A percentile compares a stretch with the other conserved stretches of the same genome.
Conservation (phyloP, 2,888 invertebrate species). For the Drosophila neotestacea region DNA sequence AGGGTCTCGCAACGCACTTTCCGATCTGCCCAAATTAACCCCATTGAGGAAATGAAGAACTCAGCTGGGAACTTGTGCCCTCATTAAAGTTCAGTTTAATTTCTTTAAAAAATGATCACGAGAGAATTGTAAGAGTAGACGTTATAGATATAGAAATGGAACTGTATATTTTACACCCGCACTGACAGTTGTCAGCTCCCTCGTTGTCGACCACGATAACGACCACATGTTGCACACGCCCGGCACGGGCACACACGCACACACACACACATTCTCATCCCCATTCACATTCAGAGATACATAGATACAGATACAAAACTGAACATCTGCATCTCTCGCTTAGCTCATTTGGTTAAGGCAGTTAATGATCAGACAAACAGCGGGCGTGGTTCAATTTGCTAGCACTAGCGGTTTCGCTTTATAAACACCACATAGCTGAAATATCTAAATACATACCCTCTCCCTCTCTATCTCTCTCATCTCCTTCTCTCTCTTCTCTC, state of each 20-base stretch:
- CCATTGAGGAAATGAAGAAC: constrained; percentile 24
- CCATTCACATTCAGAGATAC: constrained; percentile 5
- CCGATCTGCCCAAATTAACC: constrained; percentile 43
- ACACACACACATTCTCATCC: neutral
- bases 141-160: constrained; percentile 3
- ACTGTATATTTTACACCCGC: constrained; percentile 42
- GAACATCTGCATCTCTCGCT: constrained; percentile 51
- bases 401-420: constrained; percentile 50
- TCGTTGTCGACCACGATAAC: constrained; percentile 32
- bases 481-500: neutral
- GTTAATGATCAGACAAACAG: constrained; percentile 72
- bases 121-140: neutral
- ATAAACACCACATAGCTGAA: constrained; percentile 39
- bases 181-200: constrained; percentile 34
- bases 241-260: constrained; percentile 40
- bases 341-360: constrained; percentile 69
- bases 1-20: constrained; percentile 9
- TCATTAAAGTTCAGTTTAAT: constrained; percentile 37
- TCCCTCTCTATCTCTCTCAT: neutral
- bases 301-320: neutral
- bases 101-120: constrained; percentile 17
- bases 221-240: constrained; percentile 66
- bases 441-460: constrained; percentile 25
- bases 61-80: constrained; percentile 28
- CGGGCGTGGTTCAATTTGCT: constrained; percentile 57